Evolutionary conservation across 1,140 invertebrate species (phyloP).

Genomic region (Nomia melanderi): DNA sequence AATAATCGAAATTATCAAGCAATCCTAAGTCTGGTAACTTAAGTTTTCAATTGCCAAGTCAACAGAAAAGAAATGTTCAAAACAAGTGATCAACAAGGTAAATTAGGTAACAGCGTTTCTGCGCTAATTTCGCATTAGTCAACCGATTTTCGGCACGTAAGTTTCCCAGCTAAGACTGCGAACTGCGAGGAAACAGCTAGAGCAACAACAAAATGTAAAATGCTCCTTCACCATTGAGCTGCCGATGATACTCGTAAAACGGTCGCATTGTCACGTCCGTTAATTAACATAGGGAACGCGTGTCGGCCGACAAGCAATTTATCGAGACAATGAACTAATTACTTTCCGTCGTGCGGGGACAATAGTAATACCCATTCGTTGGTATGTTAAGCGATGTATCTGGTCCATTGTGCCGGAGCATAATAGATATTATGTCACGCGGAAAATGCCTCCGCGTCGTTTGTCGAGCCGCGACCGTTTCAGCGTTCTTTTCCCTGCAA

Average conservation of each 20-base stretch:
- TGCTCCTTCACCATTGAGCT: background rate
- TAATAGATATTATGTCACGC: constrained; percentile 66
- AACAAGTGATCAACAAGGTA: too few species aligned
- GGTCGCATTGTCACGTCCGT: constrained; percentile 43
- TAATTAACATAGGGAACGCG: constrained; percentile 57
- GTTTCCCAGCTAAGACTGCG: too few species aligned
- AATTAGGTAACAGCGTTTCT: too few species aligned
- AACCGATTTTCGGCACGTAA: too few species aligned
- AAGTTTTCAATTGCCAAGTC: too few species aligned
- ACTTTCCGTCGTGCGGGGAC: constrained; percentile 57
- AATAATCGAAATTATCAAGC: too few species aligned
- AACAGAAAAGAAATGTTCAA: too few species aligned
- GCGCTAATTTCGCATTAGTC: too few species aligned
- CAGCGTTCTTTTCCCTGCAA: constrained; percentile 37
- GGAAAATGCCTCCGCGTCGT: constrained; percentile 51
- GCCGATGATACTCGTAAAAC: constrained; percentile 8
- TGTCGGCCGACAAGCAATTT: constrained; percentile 57
- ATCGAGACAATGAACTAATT: constrained; percentile 64
- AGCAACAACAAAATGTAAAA: background rate
- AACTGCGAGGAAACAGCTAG: too few species aligned
- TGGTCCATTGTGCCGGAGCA: constrained; percentile 55
- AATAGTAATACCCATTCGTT: constrained; percentile 61
- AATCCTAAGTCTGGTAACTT: too few species aligned
- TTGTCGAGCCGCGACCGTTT: constrained; percentile 37
- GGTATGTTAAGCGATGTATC: constrained; percentile 58